phyloP scores from a whole-genome alignment of 2,113 vertebrate species.

The Procavia capensis region DNA sequence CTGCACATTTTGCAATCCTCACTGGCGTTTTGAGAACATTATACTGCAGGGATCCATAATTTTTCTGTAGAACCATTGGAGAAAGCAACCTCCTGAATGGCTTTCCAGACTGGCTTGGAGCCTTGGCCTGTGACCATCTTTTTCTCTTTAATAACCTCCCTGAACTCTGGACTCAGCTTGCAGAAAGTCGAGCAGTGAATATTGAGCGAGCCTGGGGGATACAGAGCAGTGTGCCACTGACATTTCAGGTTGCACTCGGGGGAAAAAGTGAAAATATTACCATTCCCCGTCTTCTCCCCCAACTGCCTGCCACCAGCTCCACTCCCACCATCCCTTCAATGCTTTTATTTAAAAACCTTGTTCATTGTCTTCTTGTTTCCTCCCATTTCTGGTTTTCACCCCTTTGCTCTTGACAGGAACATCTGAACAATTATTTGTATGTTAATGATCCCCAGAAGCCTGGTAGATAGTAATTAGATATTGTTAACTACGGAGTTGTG shows the following conservation, averaged over 20 bases:
- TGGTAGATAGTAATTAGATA: constrained; percentile 74
- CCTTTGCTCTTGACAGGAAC: constrained; percentile 43
- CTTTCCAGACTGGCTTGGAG: neutral
- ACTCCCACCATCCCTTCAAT: neutral
- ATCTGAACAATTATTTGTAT: constrained; percentile 63
- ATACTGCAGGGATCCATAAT: neutral
- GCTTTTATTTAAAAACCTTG: constrained; percentile 64
- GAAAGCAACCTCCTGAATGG: neutral
- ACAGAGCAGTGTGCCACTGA: neutral
- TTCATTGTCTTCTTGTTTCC: constrained; percentile 64
- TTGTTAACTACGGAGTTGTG: constrained; percentile 56
- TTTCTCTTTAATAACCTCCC: constrained; percentile 34
- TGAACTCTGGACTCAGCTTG: neutral
- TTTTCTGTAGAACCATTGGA: constrained; percentile 8
- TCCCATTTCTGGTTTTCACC: constrained; percentile 59
- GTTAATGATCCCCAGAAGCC: constrained; percentile 57
- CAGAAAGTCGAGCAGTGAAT: neutral
- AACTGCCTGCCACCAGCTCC: neutral
- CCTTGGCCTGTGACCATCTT: neutral
- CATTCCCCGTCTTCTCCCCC: neutral
- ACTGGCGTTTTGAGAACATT: neutral
- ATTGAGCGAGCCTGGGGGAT: neutral
- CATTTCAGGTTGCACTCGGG: constrained; percentile 12
- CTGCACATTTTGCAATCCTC: neutral
- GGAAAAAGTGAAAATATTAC: constrained; percentile 26